These are phyloP conservation scores for Meghimatium bilineatum DNA, from an alignment of 2,888 invertebrate species.

Conservation along the genomic window DNA sequence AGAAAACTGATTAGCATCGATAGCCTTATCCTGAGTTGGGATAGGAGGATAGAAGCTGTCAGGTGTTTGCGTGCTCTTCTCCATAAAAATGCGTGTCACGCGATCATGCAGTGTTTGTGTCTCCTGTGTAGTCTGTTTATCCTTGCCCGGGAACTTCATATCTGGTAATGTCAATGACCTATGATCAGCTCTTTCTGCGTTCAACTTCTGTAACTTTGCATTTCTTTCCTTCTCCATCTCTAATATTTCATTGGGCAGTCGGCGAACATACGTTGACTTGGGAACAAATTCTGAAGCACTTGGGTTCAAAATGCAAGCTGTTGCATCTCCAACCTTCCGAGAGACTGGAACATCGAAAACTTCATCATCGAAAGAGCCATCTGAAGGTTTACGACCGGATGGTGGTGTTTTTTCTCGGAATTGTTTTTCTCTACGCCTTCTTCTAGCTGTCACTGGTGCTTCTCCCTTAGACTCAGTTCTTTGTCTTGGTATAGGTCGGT, in stretches of 20 bases:
- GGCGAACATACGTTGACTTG: constrained; percentile 28
- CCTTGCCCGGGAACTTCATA: constrained; percentile 40
- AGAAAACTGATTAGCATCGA: constrained; percentile 53
- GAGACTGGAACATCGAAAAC: constrained; percentile 44
- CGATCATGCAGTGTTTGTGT: constrained; percentile 39
- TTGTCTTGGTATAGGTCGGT: constrained; percentile 45
- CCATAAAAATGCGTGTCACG: constrained; percentile 37
- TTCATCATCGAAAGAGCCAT: constrained; percentile 48
- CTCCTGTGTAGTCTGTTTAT: constrained; percentile 39
- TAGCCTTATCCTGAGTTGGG: constrained; percentile 52
- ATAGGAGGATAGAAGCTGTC: constrained; percentile 53
- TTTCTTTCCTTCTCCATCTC: constrained; percentile 41
- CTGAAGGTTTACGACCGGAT: constrained; percentile 33
- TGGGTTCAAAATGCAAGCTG: constrained; percentile 28
- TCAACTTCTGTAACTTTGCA: constrained; percentile 31
- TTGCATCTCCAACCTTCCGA: constrained; percentile 40
- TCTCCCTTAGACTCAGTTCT: constrained; percentile 49
- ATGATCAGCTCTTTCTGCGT: constrained; percentile 23
- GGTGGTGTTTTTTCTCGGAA: constrained; percentile 50
- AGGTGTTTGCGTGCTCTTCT: constrained; percentile 53
- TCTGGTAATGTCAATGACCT: constrained; percentile 36
- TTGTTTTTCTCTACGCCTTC: constrained; percentile 48
- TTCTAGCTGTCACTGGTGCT: constrained; percentile 50
- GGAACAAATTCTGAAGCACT: constrained; percentile 45
- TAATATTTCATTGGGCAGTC: constrained; percentile 27